Evolutionary conservation across 2,797 vertebrate genomes (phyloP).

Genomic region (Chelmon rostratus): DNA sequence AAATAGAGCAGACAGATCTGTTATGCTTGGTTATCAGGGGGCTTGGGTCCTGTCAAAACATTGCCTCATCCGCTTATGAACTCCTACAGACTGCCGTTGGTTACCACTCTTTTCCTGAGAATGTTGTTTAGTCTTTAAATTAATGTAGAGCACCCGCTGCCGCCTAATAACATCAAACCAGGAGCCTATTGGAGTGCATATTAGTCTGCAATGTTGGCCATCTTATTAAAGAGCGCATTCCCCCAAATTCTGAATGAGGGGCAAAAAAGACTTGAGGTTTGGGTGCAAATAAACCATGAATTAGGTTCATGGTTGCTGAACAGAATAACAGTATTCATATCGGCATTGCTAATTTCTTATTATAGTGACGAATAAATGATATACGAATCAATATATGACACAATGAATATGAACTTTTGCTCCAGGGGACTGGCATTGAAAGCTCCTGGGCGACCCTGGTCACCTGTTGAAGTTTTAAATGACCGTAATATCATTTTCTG

Average conservation of each 20-base stretch:
- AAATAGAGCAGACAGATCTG: conserved; percentile 81
- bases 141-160: not conserved
- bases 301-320: conserved; percentile 20
- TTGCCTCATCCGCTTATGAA: conserved; percentile 63
- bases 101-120: conserved; percentile 38
- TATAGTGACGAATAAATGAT: conserved; percentile 52
- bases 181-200: not conserved
- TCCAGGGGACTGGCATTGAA: conserved; percentile 41
- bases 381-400: conserved; percentile 32
- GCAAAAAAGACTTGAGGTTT: conserved; percentile 9
- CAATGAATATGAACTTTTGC: conserved; percentile 33
- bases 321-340: conserved; percentile 12
- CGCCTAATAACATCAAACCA: not conserved
- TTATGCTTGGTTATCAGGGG: conserved; percentile 77
- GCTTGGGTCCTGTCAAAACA: conserved; percentile 77
- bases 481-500: not conserved
- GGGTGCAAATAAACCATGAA: conserved; percentile 7
- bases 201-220: not conserved
- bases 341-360: conserved; percentile 38
- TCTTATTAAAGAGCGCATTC: conserved; percentile 8
- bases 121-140: conserved; percentile 44
- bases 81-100: conserved; percentile 39
- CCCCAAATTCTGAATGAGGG: not conserved
- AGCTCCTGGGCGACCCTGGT: conserved; percentile 2
- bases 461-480: conserved; percentile 20